Evolutionary conservation across 1,140 invertebrate genomes (phyloP).

Genomic region (Aphis gossypii): DNA sequence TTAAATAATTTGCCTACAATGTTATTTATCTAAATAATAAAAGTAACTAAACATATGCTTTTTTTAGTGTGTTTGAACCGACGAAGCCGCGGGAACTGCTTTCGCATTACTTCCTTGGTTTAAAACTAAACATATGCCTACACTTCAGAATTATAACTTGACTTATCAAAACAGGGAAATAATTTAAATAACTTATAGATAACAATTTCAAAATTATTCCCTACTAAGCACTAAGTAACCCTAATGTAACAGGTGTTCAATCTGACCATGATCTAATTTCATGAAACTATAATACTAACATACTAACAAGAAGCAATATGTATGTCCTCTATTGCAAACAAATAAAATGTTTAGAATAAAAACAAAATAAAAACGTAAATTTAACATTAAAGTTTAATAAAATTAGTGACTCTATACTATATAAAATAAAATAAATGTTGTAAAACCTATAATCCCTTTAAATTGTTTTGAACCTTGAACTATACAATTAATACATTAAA

Average conservation of each 20-base stretch:
- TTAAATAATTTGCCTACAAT: neutral
- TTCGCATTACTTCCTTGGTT: too few relatives aligned
- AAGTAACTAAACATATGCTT: neutral
- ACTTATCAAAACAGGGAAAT: neutral
- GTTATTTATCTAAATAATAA: neutral
- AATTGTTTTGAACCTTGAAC: too few relatives aligned
- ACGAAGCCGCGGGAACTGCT: too few relatives aligned
- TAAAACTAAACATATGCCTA: neutral
- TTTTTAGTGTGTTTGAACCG: too few relatives aligned
- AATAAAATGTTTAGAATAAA: neutral
- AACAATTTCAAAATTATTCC: neutral
- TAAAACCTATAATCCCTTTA: too few relatives aligned
- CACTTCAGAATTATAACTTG: neutral
- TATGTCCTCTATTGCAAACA: neutral
- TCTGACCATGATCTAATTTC: constrained; percentile 11
- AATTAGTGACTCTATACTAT: neutral
- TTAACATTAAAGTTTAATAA: neutral
- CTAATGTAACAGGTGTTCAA: neutral
- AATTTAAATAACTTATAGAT: constrained; percentile 25
- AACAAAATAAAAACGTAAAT: neutral
- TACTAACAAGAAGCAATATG: neutral
- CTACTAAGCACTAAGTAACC: neutral
- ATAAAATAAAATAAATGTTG: too few relatives aligned
- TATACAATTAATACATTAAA: too few relatives aligned
- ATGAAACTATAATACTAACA: neutral